Evolutionary conservation across 2,113 vertebrate genomes (phyloP), one percentile per base, ranked within the genome.

Genomic region (Gambusia holbrooki): DNA sequence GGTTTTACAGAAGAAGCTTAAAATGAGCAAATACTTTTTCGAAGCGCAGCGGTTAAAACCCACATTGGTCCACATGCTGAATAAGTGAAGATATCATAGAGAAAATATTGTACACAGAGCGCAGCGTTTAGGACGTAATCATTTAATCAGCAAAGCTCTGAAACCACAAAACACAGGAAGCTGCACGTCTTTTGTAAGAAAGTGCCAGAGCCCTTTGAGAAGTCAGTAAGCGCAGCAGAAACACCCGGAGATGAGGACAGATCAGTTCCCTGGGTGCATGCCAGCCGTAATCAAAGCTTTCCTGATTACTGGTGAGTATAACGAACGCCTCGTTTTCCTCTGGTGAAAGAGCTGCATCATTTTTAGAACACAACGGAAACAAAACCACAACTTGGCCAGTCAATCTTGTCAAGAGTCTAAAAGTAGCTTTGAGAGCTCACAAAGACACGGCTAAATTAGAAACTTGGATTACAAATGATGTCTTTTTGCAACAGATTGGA

Each of bases 291-390:
- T 88, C 71, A 82, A 54, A 58, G 32, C 77, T 10, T 5, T 85
- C 51, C 62, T 92, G 54, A 30, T 90, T 32, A 71, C 73, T 37
- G 90, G 93, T 94, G 90, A 94, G 93, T 86, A 28, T 6, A 63
- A 35, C 15, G 2, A 3, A 25, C 19, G 8, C 14, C 17, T 54
- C 2, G 2, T 27, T 13, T 66, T 6, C 6, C 22, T 42, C 40
- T 15, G 40, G 40, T 42, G 12, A 42, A 29, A 30, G 10, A 9
- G 42, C 2, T 32, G 9, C 17, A 67, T 13, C 14, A 14, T 1
- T 45, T n/a, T 42, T 25, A 28, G 27, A 7, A 62, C 14, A 28
- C 13, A 29, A 62, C 15, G 13, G 13, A 42, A 42, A 42, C 40
- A 42, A 14, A 42, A 42, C 40, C 13, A 13, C 40, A 42, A 42